Conservation (phyloP, 2,888 invertebrate genomes). For the Oxytorus armatus region DNA sequence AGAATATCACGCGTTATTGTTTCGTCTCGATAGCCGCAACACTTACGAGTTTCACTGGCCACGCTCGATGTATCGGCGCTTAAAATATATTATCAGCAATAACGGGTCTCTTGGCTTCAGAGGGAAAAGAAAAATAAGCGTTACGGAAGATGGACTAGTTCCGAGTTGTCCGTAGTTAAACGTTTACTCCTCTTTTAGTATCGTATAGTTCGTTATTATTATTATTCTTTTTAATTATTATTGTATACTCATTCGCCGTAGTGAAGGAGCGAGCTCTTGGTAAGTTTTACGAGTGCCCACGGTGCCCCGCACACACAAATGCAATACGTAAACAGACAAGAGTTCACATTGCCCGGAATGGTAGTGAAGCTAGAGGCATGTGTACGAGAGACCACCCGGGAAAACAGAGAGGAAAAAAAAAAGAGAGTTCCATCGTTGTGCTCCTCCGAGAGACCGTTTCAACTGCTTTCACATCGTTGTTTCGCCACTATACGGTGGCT, state of each 20-base stretch:
- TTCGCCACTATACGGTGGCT: slow-evolving; percentile 73
- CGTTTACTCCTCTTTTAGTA: slow-evolving; percentile 11
- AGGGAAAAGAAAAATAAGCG: slow-evolving; percentile 2
- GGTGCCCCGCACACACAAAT: not conserved
- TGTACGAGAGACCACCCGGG: slow-evolving; percentile 25
- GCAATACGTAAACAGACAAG: not conserved
- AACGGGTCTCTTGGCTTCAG: not conserved
- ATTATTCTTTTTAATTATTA: too few relatives aligned
- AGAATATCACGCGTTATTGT: not conserved
- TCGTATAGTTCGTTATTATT: not conserved
- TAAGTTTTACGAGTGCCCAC: slow-evolving; percentile 29
- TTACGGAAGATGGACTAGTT: slow-evolving; percentile 30
- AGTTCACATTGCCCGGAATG: slow-evolving; percentile 14
- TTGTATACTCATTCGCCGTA: not conserved
- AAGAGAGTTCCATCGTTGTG: slow-evolving; percentile 72
- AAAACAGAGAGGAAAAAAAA: slow-evolving; percentile 63
- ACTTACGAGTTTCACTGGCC: not conserved
- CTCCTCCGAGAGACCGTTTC: slow-evolving; percentile 68
- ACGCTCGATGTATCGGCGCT: not conserved
- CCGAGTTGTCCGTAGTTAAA: slow-evolving; percentile 29
- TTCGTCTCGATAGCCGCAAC: not conserved
- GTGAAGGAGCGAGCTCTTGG: not conserved
- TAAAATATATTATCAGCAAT: too few relatives aligned
- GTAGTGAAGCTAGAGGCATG: slow-evolving; percentile 28
- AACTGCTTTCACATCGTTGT: slow-evolving; percentile 82